Evolutionary conservation across 2,888 invertebrate species (phyloP), one percentile per base, ranked within the genome.

Genomic region (Smittia sp.): DNA sequence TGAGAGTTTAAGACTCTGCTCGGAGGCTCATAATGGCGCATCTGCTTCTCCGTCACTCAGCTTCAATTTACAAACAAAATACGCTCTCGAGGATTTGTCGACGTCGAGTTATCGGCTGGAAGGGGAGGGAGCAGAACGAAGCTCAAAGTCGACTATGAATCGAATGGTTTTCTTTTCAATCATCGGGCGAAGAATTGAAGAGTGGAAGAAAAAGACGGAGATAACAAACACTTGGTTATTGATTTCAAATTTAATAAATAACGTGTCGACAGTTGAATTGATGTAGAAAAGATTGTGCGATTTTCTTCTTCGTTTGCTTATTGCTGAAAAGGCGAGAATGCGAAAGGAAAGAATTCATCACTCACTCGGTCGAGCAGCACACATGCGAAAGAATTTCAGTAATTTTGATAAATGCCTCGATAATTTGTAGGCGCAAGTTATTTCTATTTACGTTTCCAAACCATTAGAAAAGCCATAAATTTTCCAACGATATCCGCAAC

Each of bases 191-290:
- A 46, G n/a, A 46, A 58, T 58, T 58, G 58, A 6, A 7, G 22
- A 11, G 15, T 3, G 6, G 18, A 58, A 58, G 58, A 25, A 63
- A 24, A 62, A 25, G 27, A 27, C 2, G 63, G 27, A 63, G 63
- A 63, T n/a, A 63, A 63, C 58, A 58, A 58, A 58, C 18, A 58
- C 58, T 58, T 58, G 58, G 20, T 58, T 22, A 58, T 58, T 58
- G 58, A 58, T 58, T 58, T 58, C 63, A 63, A 63, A 63, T 63
- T 25, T 27, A 63, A 63, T 63, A 63, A 63, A 63, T 22, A 58
- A 20, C 18, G 22, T 22, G 58, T 58, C 22, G 18, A 58, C 46
- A 46, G 46, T 46, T 46, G 46, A 46, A 46, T 46, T 46, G 46
- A 46, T 13, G 32, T 3, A 32, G 46, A 15, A 11, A 46, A 11